These are phyloP conservation scores for Melipona bicolor DNA, from an alignment of 2,888 invertebrate genomes.

Conservation along the genomic window DNA sequence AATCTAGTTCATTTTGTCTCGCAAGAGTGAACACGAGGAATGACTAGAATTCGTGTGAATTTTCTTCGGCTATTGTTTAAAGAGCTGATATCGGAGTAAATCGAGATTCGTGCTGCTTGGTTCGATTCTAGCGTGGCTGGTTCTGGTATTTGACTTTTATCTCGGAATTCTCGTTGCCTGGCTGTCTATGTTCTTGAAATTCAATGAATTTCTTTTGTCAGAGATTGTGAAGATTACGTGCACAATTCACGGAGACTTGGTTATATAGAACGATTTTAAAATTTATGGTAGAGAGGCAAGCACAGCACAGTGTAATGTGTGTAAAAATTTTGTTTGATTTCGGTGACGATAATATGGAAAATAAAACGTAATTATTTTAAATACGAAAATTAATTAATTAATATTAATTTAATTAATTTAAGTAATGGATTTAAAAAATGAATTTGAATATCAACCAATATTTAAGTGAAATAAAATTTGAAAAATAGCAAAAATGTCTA, in stretches of 20 bases:
- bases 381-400: too few relatives aligned
- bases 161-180: neutral
- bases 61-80: neutral
- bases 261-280: neutral
- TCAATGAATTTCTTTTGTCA: neutral
- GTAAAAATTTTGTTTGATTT: too few relatives aligned
- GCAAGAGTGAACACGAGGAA: slow-evolving; percentile 34
- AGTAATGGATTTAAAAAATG: too few relatives aligned
- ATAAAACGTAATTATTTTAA: too few relatives aligned
- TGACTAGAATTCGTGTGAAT: slow-evolving; percentile 30
- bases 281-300: too few relatives aligned
- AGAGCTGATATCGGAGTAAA: neutral
- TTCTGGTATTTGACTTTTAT: slow-evolving; percentile 3
- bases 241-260: neutral
- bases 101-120: neutral
- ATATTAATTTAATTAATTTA: too few relatives aligned
- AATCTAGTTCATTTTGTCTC: slow-evolving; percentile 18
- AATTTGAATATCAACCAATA: too few relatives aligned
- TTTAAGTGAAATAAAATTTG: too few relatives aligned
- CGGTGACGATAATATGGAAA: too few relatives aligned
- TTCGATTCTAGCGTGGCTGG: neutral
- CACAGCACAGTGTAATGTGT: too few relatives aligned
- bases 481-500: too few relatives aligned
- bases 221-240: neutral
- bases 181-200: neutral